Evolutionary conservation across 2,888 invertebrate species (phyloP).

Genomic region (Drosophila lacicola): DNA sequence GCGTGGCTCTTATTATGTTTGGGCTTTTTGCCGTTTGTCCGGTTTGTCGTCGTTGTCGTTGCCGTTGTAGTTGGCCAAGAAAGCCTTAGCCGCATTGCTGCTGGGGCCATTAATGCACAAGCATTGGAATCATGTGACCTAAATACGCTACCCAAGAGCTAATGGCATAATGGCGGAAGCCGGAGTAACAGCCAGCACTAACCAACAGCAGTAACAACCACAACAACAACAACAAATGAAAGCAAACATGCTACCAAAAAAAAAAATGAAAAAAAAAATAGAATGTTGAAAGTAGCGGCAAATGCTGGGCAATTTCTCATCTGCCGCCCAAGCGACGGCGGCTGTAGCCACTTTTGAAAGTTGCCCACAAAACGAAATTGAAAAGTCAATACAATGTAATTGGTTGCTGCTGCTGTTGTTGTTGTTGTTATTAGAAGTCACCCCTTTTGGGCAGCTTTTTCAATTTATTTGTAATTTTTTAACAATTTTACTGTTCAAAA

Average conservation of each 20-base stretch:
- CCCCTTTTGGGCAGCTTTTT: constrained; percentile 53
- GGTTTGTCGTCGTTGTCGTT: constrained; percentile 32
- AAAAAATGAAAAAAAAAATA: constrained; percentile 10
- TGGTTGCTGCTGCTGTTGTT: constrained; percentile 37
- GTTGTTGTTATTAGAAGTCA: constrained; percentile 27
- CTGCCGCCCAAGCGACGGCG: constrained; percentile 32
- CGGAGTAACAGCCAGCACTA: constrained; percentile 35
- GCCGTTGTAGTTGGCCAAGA: constrained; percentile 19
- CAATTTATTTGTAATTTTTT: constrained; percentile 80
- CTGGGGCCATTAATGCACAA: constrained; percentile 62
- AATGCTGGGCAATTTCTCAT: constrained; percentile 52
- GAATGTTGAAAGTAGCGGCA: constrained; percentile 13
- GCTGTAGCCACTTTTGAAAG: constrained; percentile 71
- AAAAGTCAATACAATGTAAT: constrained; percentile 76
- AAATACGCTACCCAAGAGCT: constrained; percentile 68
- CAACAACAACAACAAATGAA: constrained; percentile 38
- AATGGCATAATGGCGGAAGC: constrained; percentile 76
- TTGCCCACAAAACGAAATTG: constrained; percentile 75
- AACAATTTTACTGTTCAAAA: constrained; percentile 73
- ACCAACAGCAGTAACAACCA: constrained; percentile 23
- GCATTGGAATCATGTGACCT: constrained; percentile 74
- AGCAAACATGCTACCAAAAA: constrained; percentile 58
- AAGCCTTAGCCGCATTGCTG: background rate
- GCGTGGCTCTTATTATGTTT: constrained; percentile 63
- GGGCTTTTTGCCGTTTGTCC: constrained; percentile 65